A percentile compares a stretch with the other conserved stretches of the same genome.
These are phyloP conservation scores for Plebejus anna DNA, from an alignment of 2,888 invertebrate genomes.

Conservation along the genomic window DNA sequence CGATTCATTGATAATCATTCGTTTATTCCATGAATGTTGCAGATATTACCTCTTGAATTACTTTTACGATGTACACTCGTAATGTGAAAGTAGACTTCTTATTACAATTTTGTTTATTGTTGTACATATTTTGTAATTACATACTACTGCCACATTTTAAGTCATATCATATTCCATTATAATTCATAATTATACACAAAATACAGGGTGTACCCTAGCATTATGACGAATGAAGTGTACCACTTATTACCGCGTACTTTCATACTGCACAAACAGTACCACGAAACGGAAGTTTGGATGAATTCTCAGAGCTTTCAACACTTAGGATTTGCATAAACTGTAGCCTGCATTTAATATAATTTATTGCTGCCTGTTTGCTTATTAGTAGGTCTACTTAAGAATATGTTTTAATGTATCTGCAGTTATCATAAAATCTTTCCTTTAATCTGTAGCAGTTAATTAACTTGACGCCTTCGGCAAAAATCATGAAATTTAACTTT, in stretches of 20 bases:
- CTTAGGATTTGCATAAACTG: not conserved
- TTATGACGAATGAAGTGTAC: no score
- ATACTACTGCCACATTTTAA: not conserved
- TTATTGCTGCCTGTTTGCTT: not conserved
- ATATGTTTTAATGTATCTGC: no score
- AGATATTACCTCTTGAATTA: not conserved
- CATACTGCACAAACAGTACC: not conserved
- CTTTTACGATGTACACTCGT: not conserved
- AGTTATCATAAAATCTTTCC: no score
- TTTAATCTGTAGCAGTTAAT: no score
- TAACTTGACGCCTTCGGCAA: no score
- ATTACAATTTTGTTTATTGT: no score
- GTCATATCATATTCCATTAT: no score
- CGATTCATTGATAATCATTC: not conserved
- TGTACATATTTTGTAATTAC: not conserved
- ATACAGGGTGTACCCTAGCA: no score
- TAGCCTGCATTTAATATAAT: not conserved
- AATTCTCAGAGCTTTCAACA: constrained; percentile 4
- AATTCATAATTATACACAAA: no score
- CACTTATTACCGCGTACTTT: not conserved
- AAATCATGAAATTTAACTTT: no score
- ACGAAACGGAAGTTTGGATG: constrained; percentile 3
- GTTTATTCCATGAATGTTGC: not conserved
- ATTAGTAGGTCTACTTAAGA: not conserved
- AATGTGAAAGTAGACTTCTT: no score